Evolutionary conservation across 2,797 vertebrate genomes (phyloP).

Genomic region (Pipistrellus kuhlii): DNA sequence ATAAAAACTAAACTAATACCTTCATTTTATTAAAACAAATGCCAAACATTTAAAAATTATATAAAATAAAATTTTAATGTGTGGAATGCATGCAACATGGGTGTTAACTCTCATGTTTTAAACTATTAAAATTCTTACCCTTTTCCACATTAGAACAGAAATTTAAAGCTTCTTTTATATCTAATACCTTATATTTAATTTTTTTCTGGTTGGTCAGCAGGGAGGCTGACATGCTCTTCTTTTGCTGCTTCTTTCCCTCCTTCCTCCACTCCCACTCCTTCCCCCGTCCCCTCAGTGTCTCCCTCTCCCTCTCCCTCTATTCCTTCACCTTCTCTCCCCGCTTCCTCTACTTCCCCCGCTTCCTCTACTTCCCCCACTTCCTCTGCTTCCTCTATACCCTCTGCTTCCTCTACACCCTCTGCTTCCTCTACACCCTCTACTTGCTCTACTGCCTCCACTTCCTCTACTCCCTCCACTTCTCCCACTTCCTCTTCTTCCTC

Average conservation of each 20-base stretch:
- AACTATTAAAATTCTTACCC: slow-evolving; percentile 83
- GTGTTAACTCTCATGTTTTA: slow-evolving; percentile 76
- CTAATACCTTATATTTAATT: slow-evolving; percentile 78
- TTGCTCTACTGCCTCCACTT: background rate
- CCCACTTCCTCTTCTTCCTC: slow-evolving; percentile 70
- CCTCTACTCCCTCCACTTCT: background rate
- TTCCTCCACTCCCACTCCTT: background rate
- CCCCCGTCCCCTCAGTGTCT: slow-evolving; percentile 71
- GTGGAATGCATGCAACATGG: slow-evolving; percentile 88
- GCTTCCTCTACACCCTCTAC: slow-evolving; percentile 64
- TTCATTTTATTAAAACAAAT: slow-evolving; percentile 87
- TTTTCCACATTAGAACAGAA: slow-evolving; percentile 78
- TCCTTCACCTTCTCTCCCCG: background rate
- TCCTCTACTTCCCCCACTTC: background rate
- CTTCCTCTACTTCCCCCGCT: slow-evolving; percentile 62
- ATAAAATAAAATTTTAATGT: slow-evolving; percentile 85
- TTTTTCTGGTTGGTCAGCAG: slow-evolving; percentile 86
- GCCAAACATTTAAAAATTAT: slow-evolving; percentile 86
- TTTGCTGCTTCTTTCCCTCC: slow-evolving; percentile 78
- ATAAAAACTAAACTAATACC: slow-evolving; percentile 88
- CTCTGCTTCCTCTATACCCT: background rate
- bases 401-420: background rate
- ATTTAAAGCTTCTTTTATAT: slow-evolving; percentile 80
- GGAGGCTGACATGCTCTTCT: slow-evolving; percentile 84
- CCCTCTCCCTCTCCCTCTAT: slow-evolving; percentile 74